phyloP scores from a whole-genome alignment of 2,888 invertebrate genomes.

The Eristalis tenax region DNA sequence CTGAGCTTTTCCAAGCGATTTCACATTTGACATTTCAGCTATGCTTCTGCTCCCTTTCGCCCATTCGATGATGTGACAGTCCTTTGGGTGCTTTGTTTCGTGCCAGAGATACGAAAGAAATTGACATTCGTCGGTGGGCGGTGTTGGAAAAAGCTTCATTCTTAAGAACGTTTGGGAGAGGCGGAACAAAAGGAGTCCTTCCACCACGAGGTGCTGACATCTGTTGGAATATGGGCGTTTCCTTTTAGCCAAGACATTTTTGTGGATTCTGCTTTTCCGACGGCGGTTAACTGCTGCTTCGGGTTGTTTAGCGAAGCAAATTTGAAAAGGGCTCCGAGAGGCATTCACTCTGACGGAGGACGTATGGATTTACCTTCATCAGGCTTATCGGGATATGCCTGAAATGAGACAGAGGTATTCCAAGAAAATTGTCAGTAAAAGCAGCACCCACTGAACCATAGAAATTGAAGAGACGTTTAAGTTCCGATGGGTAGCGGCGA shows the following conservation, averaged over 20 bases:
- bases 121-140: background rate
- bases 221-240: slow-evolving; percentile 28
- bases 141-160: slow-evolving; percentile 25
- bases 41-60: background rate
- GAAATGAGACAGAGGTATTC: no score
- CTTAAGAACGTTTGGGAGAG: background rate
- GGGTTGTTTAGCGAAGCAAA: background rate
- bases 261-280: background rate
- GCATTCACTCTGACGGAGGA: background rate
- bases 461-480: no score
- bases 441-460: no score
- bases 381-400: no score
- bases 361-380: background rate
- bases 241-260: slow-evolving; percentile 12
- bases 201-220: slow-evolving; percentile 46
- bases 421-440: no score
- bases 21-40: slow-evolving; percentile 20
- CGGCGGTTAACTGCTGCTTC: background rate
- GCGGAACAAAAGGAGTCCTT: background rate
- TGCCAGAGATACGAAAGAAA: no score
- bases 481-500: no score
- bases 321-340: background rate
- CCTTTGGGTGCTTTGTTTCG: background rate
- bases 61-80: background rate
- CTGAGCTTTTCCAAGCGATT: slow-evolving; percentile 46